Base-by-base conservation (phyloP, 2,888 invertebrate species). In the Zele albiditarsus region DNA sequence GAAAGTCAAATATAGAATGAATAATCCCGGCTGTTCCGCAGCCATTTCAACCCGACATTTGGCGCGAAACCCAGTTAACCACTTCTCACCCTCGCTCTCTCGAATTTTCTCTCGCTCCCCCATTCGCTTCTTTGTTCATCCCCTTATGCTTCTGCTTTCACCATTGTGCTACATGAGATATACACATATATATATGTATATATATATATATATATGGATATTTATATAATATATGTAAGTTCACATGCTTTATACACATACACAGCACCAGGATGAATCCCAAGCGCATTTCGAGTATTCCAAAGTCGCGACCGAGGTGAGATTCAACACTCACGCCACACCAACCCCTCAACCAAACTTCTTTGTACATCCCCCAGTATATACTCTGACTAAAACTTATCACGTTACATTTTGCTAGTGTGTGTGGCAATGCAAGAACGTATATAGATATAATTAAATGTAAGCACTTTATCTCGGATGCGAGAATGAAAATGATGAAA, bases 61-160 rank as follows among this genome's bases (percentile, higher is more conserved):
- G 63, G 63, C 63, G 63, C 31, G 63, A 63, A 63, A 63, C 63
- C 20, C 38, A 63, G 63, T 63, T 33, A 63, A 63, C 63, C 63
- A 63, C 63, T 63, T 63, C 20, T 63, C 20, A 38, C 33, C 38
- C 33, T 16, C 62, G 16, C 53, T n/a, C 33, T 33, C 33, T 14
- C 62, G 14, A n/a, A n/a, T 20, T 53, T 14, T 53, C 3, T 20
- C 53, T n/a, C 23, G 3, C 46, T 46, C 6, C 5, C 16, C 2
- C n/a, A 14, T n/a, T n/a, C 46, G 16, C 46, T n/a, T n/a, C 46
- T 46, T n/a, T n/a, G 46, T 46, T 46, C n/a, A 46, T 46, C 46
- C 46, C 31, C 12, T 25, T 27, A 25, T 27, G 60, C 28, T 60
- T 8, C 60, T 62, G 25, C 58, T 27, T 12, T 28, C 62, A 28